Conservation (phyloP, 2,888 invertebrate genomes). For the Cantharis nigra region DNA sequence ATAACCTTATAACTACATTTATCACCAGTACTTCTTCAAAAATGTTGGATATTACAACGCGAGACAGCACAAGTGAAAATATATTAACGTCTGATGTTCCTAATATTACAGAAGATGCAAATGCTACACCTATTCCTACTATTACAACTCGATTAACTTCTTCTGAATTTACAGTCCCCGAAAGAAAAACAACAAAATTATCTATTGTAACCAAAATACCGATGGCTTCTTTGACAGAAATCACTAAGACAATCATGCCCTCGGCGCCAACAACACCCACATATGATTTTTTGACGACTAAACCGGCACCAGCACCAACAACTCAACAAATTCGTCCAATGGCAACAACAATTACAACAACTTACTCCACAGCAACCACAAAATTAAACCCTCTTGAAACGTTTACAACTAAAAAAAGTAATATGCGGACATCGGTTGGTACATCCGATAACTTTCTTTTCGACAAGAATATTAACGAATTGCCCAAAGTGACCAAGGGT, state of each 20-base stretch:
- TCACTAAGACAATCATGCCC: neutral
- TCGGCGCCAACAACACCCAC: slow-evolving; percentile 12
- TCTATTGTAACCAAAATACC: neutral
- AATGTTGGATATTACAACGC: slow-evolving; percentile 51
- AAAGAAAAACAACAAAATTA: neutral
- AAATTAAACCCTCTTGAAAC: neutral
- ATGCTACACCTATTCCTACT: neutral
- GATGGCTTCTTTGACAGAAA: neutral
- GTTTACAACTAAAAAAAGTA: neutral
- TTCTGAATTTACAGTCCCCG: neutral
- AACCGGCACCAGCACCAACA: slow-evolving; percentile 43
- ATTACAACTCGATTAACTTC: neutral
- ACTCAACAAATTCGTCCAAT: neutral
- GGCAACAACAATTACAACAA: slow-evolving; percentile 15
- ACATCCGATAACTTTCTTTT: neutral
- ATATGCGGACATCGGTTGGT: neutral
- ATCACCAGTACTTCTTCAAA: neutral
- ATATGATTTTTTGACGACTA: neutral
- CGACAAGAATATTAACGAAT: neutral
- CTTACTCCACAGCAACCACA: neutral
- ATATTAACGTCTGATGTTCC: neutral
- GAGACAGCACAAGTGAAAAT: neutral
- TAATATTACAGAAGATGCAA: neutral
- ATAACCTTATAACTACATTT: neutral
- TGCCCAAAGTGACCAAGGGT: neutral